Percentiles rank a stretch among this genome's conserved stretches.
Evolutionary conservation across 2,888 invertebrate species (phyloP).

Genomic region (Mesopsocus fuscifrons): DNA sequence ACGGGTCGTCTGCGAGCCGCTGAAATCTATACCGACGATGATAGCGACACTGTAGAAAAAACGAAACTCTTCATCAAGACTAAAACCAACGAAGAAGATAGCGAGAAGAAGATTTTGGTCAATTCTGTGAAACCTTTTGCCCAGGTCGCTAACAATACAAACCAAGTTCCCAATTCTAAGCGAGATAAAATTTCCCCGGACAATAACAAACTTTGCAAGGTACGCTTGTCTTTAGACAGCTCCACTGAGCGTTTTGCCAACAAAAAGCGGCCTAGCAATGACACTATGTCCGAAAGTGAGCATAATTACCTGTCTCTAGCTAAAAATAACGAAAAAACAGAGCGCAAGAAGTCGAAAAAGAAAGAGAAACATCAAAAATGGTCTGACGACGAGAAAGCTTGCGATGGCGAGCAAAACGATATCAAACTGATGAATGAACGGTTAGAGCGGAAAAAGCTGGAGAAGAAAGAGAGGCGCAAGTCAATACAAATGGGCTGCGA

Average conservation of each 20-base stretch:
- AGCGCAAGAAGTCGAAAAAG: slow-evolving; percentile 55
- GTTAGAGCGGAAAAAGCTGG: slow-evolving; percentile 23
- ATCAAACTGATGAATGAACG: slow-evolving; percentile 18
- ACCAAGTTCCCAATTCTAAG: slow-evolving; percentile 18
- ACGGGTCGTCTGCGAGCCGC: not conserved
- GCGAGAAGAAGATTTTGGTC: slow-evolving; percentile 4
- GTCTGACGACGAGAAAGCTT: slow-evolving; percentile 33
- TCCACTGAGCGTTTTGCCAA: slow-evolving; percentile 12
- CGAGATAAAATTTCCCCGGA: slow-evolving; percentile 20
- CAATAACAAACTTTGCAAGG: slow-evolving; percentile 18
- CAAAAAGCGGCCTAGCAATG: slow-evolving; percentile 17
- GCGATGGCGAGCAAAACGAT: slow-evolving; percentile 24
- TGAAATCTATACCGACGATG: slow-evolving; percentile 19
- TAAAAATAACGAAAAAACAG: slow-evolving; percentile 19
- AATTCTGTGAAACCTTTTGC: slow-evolving; percentile 10
- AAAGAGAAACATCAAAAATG: slow-evolving; percentile 62
- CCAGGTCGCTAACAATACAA: slow-evolving; percentile 12
- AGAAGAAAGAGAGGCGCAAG: slow-evolving; percentile 26
- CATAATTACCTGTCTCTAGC: slow-evolving; percentile 25
- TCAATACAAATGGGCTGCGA: slow-evolving; percentile 16
- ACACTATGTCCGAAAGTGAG: slow-evolving; percentile 32
- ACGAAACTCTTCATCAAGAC: slow-evolving; percentile 7
- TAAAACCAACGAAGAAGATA: slow-evolving; percentile 52
- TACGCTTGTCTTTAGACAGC: not conserved
- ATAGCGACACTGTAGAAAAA: slow-evolving; percentile 16